A percentile compares a stretch with the other conserved stretches of the same genome.
Conservation (phyloP, 2,888 invertebrate genomes). For the Melinaea marsaeus region DNA sequence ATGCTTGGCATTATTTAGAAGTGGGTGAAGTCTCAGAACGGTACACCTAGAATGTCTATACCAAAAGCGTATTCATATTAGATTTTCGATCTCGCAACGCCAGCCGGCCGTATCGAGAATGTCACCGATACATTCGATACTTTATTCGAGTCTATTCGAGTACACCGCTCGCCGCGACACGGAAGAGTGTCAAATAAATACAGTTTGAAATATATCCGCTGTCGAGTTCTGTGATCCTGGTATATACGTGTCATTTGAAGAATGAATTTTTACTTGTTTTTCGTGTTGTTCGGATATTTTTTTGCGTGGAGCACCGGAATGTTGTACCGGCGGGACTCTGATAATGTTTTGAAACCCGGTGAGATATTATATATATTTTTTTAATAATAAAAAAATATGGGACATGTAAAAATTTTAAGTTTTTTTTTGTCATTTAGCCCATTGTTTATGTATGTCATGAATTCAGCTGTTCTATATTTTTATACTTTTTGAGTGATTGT, state of each 20-base stretch:
- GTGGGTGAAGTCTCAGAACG: conserved; percentile 35
- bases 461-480: conserved; percentile 1
- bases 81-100: conserved; percentile 69
- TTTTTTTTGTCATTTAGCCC: conserved; percentile 16
- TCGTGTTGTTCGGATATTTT: conserved; percentile 63
- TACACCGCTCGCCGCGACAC: conserved; percentile 58
- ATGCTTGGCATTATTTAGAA: conserved; percentile 39
- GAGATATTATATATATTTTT: conserved; percentile 39
- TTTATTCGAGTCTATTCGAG: conserved; percentile 67
- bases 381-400: conserved; percentile 23
- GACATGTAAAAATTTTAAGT: conserved; percentile 12
- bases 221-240: conserved; percentile 61
- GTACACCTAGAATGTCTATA: conserved; percentile 57
- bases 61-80: conserved; percentile 76
- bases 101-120: conserved; percentile 63
- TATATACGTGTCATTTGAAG: conserved; percentile 62
- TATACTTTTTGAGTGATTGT: background rate
- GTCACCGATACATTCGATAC: conserved; percentile 70
- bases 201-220: conserved; percentile 69
- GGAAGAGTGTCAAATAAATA: conserved; percentile 72
- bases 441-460: background rate
- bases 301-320: conserved; percentile 62
- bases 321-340: conserved; percentile 65
- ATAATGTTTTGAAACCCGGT: conserved; percentile 71
- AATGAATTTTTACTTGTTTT: conserved; percentile 72